phyloP scores from a whole-genome alignment of 2,888 invertebrate genomes.

The Diachrysia chrysitis region DNA sequence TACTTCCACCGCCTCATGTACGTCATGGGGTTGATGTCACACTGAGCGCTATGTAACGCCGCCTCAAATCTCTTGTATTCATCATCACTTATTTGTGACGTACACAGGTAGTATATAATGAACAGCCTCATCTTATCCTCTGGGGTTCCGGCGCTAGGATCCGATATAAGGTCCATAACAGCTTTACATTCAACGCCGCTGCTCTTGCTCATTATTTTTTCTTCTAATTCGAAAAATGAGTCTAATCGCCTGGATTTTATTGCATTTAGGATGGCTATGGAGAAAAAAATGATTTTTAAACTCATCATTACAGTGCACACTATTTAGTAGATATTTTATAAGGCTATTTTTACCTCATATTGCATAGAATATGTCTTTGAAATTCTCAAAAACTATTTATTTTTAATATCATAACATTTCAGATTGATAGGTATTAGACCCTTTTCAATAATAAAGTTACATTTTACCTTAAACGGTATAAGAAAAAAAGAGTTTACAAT shows the following conservation, averaged over 20 bases:
- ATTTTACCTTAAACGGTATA: no score
- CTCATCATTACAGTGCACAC: neutral
- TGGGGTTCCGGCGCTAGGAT: constrained; percentile 95
- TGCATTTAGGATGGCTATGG: constrained; percentile 92
- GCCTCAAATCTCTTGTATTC: constrained; percentile 95
- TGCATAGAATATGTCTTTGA: no score
- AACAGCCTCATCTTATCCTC: constrained; percentile 98
- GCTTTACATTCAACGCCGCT: constrained; percentile 93
- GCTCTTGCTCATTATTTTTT: constrained; percentile 98
- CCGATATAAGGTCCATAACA: constrained; percentile 95
- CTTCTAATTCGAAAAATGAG: constrained; percentile 99
- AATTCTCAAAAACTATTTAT: no score
- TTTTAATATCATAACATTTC: no score
- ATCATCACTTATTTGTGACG: constrained; percentile 93
- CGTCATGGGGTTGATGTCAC: constrained; percentile 95
- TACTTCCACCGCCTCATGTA: constrained; percentile 98
- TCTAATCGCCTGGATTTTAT: constrained; percentile 97
- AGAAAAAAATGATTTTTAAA: constrained; percentile 6
- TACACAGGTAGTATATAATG: constrained; percentile 97
- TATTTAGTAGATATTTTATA: no score
- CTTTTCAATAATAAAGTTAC: no score
- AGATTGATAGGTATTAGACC: no score
- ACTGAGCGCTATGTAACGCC: constrained; percentile 94
- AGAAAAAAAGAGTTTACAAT: no score
- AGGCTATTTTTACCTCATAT: no score